Percentiles rank a stretch among this genome's conserved stretches.
phyloP scores from a whole-genome alignment of 2,797 vertebrate genomes.

The Miichthys miiuy region DNA sequence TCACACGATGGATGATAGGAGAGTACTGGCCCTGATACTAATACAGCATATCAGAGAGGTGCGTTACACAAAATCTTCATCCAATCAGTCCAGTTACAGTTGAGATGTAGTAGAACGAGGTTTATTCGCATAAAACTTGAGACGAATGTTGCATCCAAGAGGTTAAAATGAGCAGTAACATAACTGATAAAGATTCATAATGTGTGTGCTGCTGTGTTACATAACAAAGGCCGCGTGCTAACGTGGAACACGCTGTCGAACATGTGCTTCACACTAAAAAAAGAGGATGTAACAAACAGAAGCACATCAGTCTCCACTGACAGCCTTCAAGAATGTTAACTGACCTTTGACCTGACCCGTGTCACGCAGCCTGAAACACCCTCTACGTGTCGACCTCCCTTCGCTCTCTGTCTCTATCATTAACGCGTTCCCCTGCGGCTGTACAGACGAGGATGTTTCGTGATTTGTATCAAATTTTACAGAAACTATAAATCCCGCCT shows the following conservation, averaged over 20 bases:
- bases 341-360: conserved; percentile 72
- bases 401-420: neutral
- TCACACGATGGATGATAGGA: neutral
- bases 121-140: neutral
- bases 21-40: neutral
- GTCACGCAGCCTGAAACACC: conserved; percentile 55
- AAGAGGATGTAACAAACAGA: conserved; percentile 68
- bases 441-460: conserved; percentile 1
- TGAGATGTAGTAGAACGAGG: neutral
- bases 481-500: conserved; percentile 10
- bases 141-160: neutral
- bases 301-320: conserved; percentile 69
- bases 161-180: neutral
- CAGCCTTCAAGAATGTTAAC: conserved; percentile 65
- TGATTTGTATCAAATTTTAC: conserved; percentile 19
- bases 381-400: conserved; percentile 11
- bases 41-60: neutral
- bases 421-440: conserved; percentile 20
- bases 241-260: conserved; percentile 35
- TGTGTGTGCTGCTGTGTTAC: conserved; percentile 9
- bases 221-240: conserved; percentile 38
- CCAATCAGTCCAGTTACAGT: neutral
- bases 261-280: conserved; percentile 75
- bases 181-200: neutral
- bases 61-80: neutral